These are phyloP conservation scores for Phocides pigmalion DNA, from an alignment of 1,140 invertebrate species.

Conservation along the genomic window DNA sequence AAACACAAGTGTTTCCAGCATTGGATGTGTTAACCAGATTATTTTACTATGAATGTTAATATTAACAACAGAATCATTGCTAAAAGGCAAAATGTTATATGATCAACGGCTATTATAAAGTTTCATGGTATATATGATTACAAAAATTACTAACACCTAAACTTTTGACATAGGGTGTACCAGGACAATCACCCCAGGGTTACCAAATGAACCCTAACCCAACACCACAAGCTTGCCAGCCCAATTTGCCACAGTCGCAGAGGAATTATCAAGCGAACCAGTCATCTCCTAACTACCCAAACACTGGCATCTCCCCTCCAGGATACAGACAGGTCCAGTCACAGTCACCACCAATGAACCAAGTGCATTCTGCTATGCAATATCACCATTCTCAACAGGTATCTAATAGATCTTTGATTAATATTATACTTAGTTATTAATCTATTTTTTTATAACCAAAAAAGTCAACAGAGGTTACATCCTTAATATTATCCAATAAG, in stretches of 20 bases:
- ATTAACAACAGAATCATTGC: too few relatives aligned
- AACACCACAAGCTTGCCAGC: conserved; percentile 63
- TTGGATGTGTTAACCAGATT: too few relatives aligned
- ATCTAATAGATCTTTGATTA: conserved; percentile 23
- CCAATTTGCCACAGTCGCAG: conserved; percentile 66
- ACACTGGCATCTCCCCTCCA: conserved; percentile 66
- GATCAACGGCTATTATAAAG: neutral
- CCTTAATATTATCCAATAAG: too few relatives aligned
- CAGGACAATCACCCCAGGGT: conserved; percentile 62
- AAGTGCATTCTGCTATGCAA: conserved; percentile 70
- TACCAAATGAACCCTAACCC: conserved; percentile 70
- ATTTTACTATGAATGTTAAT: too few relatives aligned
- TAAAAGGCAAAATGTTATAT: too few relatives aligned
- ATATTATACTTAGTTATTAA: neutral
- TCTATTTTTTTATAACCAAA: too few relatives aligned
- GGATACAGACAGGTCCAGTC: conserved; percentile 72
- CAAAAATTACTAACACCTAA: neutral
- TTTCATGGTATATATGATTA: neutral
- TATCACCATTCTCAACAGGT: conserved; percentile 77
- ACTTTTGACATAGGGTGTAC: conserved; percentile 53
- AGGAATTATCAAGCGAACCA: conserved; percentile 70
- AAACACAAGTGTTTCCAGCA: too few relatives aligned
- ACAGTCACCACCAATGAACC: conserved; percentile 68
- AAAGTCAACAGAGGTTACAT: too few relatives aligned
- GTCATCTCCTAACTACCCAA: conserved; percentile 64